Evolutionary conservation across 2,113 vertebrate genomes (phyloP).

Genomic region (Scortum barcoo): DNA sequence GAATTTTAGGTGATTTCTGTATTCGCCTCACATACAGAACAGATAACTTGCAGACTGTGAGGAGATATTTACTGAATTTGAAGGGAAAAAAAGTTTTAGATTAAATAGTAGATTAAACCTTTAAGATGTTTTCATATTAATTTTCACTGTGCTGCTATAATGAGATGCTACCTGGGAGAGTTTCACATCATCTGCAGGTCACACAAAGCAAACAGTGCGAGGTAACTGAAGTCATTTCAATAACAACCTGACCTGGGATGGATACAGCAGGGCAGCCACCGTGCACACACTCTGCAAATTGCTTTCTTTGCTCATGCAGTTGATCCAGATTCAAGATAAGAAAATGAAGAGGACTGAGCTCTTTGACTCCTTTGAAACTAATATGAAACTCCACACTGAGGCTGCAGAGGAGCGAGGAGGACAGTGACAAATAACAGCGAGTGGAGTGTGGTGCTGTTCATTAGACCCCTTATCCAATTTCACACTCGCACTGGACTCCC

Average conservation of each 20-base stretch:
- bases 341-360: constrained; percentile 30
- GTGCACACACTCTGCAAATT: constrained; percentile 34
- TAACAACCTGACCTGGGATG: constrained; percentile 36
- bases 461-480: constrained; percentile 54
- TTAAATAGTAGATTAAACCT: too few relatives aligned
- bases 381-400: constrained; percentile 45
- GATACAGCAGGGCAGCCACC: constrained; percentile 17
- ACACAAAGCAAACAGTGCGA: constrained; percentile 25
- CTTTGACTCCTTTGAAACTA: constrained; percentile 64
- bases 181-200: constrained; percentile 5
- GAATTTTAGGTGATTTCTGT: neutral
- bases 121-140: neutral
- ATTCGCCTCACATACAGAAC: too few relatives aligned
- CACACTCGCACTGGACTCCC: constrained; percentile 32
- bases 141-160: neutral
- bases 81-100: too few relatives aligned
- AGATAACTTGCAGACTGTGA: too few relatives aligned
- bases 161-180: neutral
- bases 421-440: constrained; percentile 64
- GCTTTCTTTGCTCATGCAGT: constrained; percentile 48
- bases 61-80: too few relatives aligned
- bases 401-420: constrained; percentile 56
- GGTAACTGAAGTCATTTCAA: constrained; percentile 44
- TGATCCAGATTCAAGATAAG: constrained; percentile 50
- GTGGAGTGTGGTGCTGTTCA: constrained; percentile 53